A percentile compares a stretch with the other conserved stretches of the same genome.
Conservation (phyloP, 2,797 vertebrate genomes). For the Manis crassicaudata region DNA sequence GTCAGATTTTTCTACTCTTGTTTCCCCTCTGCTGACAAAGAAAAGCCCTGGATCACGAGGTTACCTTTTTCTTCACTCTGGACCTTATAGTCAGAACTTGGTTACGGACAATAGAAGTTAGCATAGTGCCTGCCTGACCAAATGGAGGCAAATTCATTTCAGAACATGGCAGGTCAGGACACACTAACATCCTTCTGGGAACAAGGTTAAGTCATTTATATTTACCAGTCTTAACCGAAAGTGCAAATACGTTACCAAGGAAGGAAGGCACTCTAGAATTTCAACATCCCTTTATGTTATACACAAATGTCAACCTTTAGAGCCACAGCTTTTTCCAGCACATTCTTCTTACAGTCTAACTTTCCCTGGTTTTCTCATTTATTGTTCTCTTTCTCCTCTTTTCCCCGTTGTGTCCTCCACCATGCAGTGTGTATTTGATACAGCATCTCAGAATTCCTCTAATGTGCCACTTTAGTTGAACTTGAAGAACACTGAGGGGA, state of each 20-base stretch:
- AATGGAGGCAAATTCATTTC: neutral
- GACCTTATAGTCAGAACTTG: neutral
- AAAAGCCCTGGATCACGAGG: neutral
- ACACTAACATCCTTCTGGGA: conserved; percentile 33
- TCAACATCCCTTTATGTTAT: conserved; percentile 36
- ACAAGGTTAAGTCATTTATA: neutral
- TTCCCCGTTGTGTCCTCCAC: conserved; percentile 16
- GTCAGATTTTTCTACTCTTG: neutral
- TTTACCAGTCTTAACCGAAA: conserved; percentile 35
- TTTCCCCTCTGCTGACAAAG: neutral
- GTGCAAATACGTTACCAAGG: conserved; percentile 48
- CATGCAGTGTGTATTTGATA: neutral
- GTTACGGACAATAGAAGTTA: neutral
- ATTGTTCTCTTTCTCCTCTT: neutral
- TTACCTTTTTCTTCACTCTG: neutral
- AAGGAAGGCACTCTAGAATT: conserved; percentile 42
- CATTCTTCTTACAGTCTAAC: neutral
- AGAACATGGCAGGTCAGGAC: neutral
- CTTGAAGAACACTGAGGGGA: conserved; percentile 69
- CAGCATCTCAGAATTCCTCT: conserved; percentile 34
- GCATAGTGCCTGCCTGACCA: neutral
- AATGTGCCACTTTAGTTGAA: conserved; percentile 54
- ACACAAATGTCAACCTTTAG: neutral
- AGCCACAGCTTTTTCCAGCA: neutral
- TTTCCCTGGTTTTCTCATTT: neutral